Base-by-base conservation (phyloP, 2,888 invertebrate genomes). In the Drosophila quasianomalipes region DNA sequence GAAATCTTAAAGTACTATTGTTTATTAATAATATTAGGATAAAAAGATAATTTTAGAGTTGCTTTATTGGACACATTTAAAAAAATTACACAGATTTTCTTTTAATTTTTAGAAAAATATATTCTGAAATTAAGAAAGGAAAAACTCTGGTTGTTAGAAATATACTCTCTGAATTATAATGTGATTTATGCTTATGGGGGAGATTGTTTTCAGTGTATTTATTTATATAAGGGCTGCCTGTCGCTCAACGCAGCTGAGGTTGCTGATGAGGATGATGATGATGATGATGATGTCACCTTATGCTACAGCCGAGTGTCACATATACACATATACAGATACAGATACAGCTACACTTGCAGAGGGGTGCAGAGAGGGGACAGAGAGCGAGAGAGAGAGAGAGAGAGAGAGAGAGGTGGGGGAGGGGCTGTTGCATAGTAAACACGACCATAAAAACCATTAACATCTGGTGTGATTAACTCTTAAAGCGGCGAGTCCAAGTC, bases 381-480 rank as follows among this genome's bases (percentile, higher is more conserved):
- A 44, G 44, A 4, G 33, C n/a, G n/a, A 22, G 1, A 22, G 22
- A 22, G 6, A 3, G 26, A 2, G 26, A 26, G n/a, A 6, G 55
- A n/a, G 19, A 19, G 30, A 9, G 10, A n/a, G n/a, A n/a, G 28
- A 9, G 7, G 28, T 19, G 39, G 28, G 9, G 39, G 30, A 33
- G 22, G 53, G 22, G 31, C 14, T 28, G 55, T 7, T 26, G 59
- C 70, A 76, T 70, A 81, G 85, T 83, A 89, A 91, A 89, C 86
- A 91, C 81, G 82, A 82, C 76, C 90, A 90, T 91, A 90, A 92
- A 91, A 92, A 83, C 89, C 92, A 92, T 91, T 91, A 92, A 92
- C 92, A 92, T 92, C 92, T 92, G 92, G 91, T 84, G 85, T 90
- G 92, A 92, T 92, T 92, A 92, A 92, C 92, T 91, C 90, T 83